Conservation (phyloP, 2,888 invertebrate species). For the Coecobrya sp. region DNA sequence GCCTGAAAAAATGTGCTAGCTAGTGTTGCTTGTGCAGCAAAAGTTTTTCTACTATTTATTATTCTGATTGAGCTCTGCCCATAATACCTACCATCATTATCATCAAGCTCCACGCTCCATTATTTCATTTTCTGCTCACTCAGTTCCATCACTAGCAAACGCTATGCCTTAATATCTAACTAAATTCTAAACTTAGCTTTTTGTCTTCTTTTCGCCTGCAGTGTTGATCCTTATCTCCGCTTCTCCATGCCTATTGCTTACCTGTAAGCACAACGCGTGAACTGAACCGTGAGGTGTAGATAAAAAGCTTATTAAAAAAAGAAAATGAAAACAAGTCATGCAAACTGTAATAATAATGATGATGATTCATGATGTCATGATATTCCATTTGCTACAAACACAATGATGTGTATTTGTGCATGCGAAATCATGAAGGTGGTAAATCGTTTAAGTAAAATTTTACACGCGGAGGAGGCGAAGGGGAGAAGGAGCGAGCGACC, state of each 20-base stretch:
- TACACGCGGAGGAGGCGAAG: background rate
- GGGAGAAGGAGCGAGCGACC: background rate
- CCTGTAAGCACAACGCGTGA: background rate
- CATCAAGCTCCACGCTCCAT: slow-evolving; percentile 46
- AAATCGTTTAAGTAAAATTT: background rate
- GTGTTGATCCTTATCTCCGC: slow-evolving; percentile 40
- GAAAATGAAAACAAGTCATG: slow-evolving; percentile 58
- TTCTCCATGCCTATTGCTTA: background rate
- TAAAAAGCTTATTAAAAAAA: background rate
- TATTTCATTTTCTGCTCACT: slow-evolving; percentile 51
- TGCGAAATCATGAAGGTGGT: background rate
- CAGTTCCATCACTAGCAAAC: slow-evolving; percentile 22
- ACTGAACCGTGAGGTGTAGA: background rate
- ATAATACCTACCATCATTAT: background rate
- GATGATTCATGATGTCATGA: slow-evolving; percentile 28
- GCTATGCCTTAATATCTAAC: background rate
- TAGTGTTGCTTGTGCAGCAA: background rate
- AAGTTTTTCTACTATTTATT: background rate
- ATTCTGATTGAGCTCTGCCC: background rate
- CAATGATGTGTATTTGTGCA: background rate
- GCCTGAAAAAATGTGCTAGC: slow-evolving; percentile 15
- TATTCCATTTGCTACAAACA: background rate
- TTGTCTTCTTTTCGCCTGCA: background rate
- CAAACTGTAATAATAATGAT: slow-evolving; percentile 16
- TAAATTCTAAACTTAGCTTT: background rate